Conservation (phyloP, 2,888 invertebrate genomes). For the Fragum fragum region DNA sequence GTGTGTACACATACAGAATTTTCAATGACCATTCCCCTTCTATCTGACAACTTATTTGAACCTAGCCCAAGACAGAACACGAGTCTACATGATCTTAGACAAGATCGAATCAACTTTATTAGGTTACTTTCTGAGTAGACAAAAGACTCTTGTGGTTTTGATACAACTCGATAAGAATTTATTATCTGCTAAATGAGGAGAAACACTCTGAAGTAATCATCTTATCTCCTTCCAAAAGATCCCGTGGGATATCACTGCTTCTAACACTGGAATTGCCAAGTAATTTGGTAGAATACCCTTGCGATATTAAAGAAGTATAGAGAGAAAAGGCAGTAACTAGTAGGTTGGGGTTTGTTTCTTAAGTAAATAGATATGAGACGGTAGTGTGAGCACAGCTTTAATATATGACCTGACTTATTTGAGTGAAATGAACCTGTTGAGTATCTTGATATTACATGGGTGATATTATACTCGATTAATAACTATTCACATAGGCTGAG, state of each 20-base stretch:
- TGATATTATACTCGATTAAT: too few species aligned
- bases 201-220: conserved; percentile 6
- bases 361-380: too few species aligned
- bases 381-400: too few species aligned
- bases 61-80: neutral
- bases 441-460: too few species aligned
- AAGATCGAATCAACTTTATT: conserved; percentile 3
- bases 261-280: conserved; percentile 2
- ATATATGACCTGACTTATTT: too few species aligned
- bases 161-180: conserved; percentile 6
- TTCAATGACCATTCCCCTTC: neutral
- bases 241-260: neutral
- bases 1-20: too few species aligned
- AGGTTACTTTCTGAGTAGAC: neutral
- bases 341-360: too few species aligned
- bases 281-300: neutral
- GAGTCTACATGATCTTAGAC: neutral
- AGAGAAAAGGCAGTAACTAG: neutral
- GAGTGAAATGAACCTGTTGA: too few species aligned
- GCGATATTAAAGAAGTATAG: neutral
- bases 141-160: conserved; percentile 3
- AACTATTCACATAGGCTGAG: too few species aligned
- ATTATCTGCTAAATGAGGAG: conserved; percentile 6
- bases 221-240: neutral
- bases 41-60: neutral